Evolutionary conservation across 2,888 invertebrate species (phyloP), one percentile per base, ranked within the genome.

Genomic region (Pandemis corylana): DNA sequence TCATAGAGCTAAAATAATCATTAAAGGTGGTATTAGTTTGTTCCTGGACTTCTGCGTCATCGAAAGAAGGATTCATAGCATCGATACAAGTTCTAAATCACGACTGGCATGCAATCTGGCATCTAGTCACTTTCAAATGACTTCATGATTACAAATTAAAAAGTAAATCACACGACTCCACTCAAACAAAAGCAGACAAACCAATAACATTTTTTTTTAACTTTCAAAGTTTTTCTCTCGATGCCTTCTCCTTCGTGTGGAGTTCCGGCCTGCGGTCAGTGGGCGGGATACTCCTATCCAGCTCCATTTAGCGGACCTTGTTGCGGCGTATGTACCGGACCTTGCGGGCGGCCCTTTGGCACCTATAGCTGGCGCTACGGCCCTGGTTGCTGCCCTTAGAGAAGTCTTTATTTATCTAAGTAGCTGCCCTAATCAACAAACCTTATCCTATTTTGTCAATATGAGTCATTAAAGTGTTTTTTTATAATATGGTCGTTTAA

Each of bases 271-370:
- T 69, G 65, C 36, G 72, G 67, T 28, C 51, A 62, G 41, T 49
- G 53, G 49, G 67, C 72, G 12, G 72, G 72, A 10, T 61, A 15
- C 12, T 36, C 62, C 12, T 68, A 62, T 9, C 72, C 72, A 10
- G 68, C 72, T 9, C 72, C 66, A 20, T 72, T 66, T 44, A 49
- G 28, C 28, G 72, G 72, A 15, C 72, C 72, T 7, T 72, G 72
- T 46, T 12, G 51, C 28, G 72, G 66, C 20, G 61, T 72, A 6
- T 72, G 72, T 61, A 59, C 12, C 5, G 72, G 72, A 10, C 72
- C 72, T 15, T 72, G 72, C 44, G 72, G 72, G 36, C 7, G 12
- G 28, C 72, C 72, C 12, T 72, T 72, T 7, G 72, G 72, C 13
- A 59, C 61, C 7, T 72, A 72, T 41, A 72, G 72, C 46, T 72